phyloP scores from a whole-genome alignment of 2,113 vertebrate species.

The Vulpes vulpes region DNA sequence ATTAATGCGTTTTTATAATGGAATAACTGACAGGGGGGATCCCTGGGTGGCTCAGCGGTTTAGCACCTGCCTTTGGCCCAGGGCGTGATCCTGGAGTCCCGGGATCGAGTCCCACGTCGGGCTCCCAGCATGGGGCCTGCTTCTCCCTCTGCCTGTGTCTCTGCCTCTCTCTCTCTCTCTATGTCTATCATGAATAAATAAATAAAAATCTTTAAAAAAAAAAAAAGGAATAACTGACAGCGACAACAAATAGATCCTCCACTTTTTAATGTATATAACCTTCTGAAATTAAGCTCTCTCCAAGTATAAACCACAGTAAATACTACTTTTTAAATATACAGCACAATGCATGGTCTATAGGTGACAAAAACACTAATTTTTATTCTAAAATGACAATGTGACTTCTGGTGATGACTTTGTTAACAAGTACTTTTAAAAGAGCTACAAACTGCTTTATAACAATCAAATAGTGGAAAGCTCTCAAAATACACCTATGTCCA shows the following conservation, averaged over 20 bases:
- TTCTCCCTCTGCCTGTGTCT: no score
- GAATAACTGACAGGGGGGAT: not conserved
- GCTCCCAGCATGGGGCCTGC: no score
- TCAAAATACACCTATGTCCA: not conserved
- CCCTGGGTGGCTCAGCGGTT: no score
- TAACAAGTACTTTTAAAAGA: not conserved
- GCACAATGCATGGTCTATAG: not conserved
- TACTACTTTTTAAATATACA: not conserved
- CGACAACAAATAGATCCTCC: not conserved
- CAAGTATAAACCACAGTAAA: not conserved
- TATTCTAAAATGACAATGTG: not conserved
- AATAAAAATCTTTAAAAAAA: no score
- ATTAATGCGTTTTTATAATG: not conserved
- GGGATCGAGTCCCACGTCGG: no score
- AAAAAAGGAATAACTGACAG: not conserved
- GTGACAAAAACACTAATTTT: not conserved
- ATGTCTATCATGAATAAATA: no score
- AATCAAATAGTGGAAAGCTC: not conserved
- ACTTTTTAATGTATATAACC: not conserved
- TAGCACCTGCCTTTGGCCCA: no score
- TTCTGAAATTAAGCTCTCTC: not conserved
- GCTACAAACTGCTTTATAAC: not conserved
- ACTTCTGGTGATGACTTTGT: not conserved
- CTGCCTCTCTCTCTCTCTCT: no score
- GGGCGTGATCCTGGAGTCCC: no score